A percentile compares a stretch with the other conserved stretches of the same genome.
phyloP scores from a whole-genome alignment of 1,140 invertebrate genomes.

The Platorchestia sp. region DNA sequence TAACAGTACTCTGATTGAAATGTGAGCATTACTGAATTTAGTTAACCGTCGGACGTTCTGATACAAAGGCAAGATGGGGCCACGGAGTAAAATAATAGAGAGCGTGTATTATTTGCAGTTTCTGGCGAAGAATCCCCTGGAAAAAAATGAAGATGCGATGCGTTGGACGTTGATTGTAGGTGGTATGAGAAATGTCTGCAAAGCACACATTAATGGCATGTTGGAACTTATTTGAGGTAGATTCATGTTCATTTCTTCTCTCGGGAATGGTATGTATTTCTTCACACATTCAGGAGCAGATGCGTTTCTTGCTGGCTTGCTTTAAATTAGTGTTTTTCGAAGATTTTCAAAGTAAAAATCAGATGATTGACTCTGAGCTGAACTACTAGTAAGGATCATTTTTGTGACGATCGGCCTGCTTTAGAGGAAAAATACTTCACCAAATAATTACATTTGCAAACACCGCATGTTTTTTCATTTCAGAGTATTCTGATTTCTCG shows the following conservation, averaged over 20 bases:
- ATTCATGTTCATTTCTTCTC: neutral
- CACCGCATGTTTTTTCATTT: no score
- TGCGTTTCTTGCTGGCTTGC: no score
- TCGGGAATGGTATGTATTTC: no score
- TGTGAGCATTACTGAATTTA: neutral
- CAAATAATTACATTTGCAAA: no score
- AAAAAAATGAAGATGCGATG: neutral
- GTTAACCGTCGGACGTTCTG: neutral
- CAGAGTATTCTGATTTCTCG: no score
- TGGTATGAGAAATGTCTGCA: neutral
- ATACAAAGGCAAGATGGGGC: neutral
- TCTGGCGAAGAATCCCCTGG: neutral
- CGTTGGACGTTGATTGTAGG: neutral
- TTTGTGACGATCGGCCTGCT: no score
- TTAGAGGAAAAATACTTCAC: no score
- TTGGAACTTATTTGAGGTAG: neutral
- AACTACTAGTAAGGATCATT: no score
- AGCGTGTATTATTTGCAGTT: neutral
- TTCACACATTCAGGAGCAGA: no score
- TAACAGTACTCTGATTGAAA: neutral
- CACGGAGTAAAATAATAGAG: neutral
- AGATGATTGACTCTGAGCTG: no score
- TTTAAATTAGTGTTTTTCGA: no score
- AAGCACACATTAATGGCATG: neutral
- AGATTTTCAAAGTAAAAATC: no score